Conservation (phyloP, 2,888 invertebrate genomes). For the Cataglyphis albicans region DNA sequence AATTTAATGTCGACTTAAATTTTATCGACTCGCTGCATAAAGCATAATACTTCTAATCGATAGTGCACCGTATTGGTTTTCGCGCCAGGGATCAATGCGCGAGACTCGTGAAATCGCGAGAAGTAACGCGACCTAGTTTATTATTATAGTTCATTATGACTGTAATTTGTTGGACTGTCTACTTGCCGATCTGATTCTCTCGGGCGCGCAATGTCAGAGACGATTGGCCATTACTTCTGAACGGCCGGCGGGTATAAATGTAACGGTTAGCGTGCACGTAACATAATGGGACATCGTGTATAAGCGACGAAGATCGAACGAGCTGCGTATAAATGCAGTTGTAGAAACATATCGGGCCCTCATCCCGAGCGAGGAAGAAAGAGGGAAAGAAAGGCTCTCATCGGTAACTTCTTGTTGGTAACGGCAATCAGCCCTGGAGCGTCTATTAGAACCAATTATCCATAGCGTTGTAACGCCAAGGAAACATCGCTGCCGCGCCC, state of each 20-base stretch:
- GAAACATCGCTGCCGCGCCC: constrained; percentile 66
- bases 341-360: constrained; percentile 46
- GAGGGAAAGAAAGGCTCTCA: constrained; percentile 64
- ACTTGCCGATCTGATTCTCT: constrained; percentile 38
- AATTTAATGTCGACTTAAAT: neutral
- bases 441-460: constrained; percentile 81
- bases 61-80: neutral
- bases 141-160: constrained; percentile 56
- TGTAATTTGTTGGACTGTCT: constrained; percentile 55
- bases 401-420: constrained; percentile 63
- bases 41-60: constrained; percentile 1
- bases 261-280: constrained; percentile 69
- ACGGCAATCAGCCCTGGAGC: constrained; percentile 75
- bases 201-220: constrained; percentile 38
- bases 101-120: neutral
- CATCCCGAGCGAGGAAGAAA: constrained; percentile 52
- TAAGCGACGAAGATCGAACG: constrained; percentile 50
- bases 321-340: constrained; percentile 22
- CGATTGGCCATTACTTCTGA: constrained; percentile 59
- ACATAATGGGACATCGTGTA: constrained; percentile 69
- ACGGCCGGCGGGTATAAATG: constrained; percentile 62
- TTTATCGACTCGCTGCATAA: neutral
- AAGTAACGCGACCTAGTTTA: constrained; percentile 13
- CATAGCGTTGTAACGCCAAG: constrained; percentile 67
- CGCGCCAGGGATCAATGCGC: no score